phyloP scores from a whole-genome alignment of 2,113 vertebrate species.

The Mesoclemmys tuberculata region DNA sequence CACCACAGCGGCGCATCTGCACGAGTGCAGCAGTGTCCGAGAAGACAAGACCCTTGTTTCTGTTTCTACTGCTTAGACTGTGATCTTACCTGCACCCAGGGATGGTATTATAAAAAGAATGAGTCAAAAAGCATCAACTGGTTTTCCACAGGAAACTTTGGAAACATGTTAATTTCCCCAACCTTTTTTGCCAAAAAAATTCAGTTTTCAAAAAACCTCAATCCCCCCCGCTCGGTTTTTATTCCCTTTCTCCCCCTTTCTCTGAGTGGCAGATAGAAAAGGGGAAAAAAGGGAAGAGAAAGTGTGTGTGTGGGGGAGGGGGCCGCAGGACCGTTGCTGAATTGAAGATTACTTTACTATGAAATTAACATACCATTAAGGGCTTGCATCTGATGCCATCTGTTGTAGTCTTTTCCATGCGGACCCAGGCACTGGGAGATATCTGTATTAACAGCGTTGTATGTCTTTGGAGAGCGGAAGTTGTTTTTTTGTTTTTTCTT shows the following conservation, averaged over 20 bases:
- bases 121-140: too few relatives aligned
- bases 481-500: background rate
- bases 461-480: background rate
- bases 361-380: constrained; percentile 27
- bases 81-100: too few relatives aligned
- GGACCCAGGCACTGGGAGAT: background rate
- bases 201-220: too few relatives aligned
- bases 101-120: too few relatives aligned
- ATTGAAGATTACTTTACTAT: constrained; percentile 26
- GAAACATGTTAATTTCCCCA: too few relatives aligned
- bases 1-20: too few relatives aligned
- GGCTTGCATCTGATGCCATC: background rate
- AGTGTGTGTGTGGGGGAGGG: background rate
- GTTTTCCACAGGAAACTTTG: too few relatives aligned
- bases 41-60: too few relatives aligned
- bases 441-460: background rate
- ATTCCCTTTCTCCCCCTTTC: background rate
- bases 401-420: accelerated
- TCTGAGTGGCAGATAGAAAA: background rate
- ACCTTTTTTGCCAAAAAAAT: too few relatives aligned
- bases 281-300: background rate
- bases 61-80: too few relatives aligned
- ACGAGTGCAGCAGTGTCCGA: too few relatives aligned
- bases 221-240: background rate
- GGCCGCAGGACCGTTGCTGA: background rate